Evolutionary conservation across 2,888 invertebrate genomes (phyloP).

Genomic region (Eurois occulta): DNA sequence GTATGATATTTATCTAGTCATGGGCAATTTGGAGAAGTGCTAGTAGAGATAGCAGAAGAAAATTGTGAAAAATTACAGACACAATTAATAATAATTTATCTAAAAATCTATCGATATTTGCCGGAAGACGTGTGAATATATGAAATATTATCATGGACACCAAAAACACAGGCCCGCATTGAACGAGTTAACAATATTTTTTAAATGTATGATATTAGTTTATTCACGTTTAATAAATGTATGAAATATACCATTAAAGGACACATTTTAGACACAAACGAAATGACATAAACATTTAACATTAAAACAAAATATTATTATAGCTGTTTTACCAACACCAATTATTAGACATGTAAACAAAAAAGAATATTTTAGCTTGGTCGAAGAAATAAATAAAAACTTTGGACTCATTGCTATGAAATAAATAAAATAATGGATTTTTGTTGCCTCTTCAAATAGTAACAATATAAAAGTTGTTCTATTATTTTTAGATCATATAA

Average conservation of each 20-base stretch:
- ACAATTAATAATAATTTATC: neutral
- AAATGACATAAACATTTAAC: slow-evolving; percentile 37
- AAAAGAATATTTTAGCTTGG: slow-evolving; percentile 36
- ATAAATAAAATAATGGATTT: neutral
- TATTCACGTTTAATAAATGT: slow-evolving; percentile 39
- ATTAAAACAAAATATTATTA: slow-evolving; percentile 43
- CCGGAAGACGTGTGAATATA: neutral
- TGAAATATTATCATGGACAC: neutral
- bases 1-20: neutral
- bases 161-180: slow-evolving; percentile 37
- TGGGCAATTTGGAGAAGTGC: neutral
- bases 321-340: slow-evolving; percentile 60
- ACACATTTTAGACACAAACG: slow-evolving; percentile 60
- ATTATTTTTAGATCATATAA: neutral
- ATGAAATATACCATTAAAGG: slow-evolving; percentile 41
- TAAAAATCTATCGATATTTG: neutral
- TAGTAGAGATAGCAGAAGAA: neutral
- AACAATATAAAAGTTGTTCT: neutral
- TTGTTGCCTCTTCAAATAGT: neutral
- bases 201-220: slow-evolving; percentile 39
- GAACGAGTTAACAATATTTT: slow-evolving; percentile 50
- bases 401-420: neutral
- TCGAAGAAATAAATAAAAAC: neutral
- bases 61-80: neutral
- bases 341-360: slow-evolving; percentile 54